Base-by-base conservation (phyloP, 2,113 vertebrate genomes). In the Pomatorhinus ruficollis region DNA sequence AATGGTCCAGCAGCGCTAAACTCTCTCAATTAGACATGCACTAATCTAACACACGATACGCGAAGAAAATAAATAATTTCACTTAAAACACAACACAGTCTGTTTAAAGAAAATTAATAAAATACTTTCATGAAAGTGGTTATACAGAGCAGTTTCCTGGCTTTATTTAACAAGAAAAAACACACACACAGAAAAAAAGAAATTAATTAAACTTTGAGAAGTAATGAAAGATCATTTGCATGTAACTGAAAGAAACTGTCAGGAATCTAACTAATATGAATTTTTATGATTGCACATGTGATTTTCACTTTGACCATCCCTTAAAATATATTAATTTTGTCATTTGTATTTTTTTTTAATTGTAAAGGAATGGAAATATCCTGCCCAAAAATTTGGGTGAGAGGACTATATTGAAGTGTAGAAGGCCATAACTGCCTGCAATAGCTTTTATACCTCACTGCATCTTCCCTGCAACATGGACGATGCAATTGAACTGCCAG, bases 181-280 rank as follows among this genome's bases (percentile, higher is more conserved):
- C 1, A 12, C 5, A 27, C 24, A 49, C 21, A 23, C 19, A 31
- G 50, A 37, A 33, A 2, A 1, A 33, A 2, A 1, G 0, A 37
- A 89, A 77, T 35, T 31, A 66, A 78, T 69, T 44, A 59, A 87
- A 71, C 6, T 49, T 27, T 64, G 45, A 76, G 19, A 82, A 50
- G 35, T 15, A 63, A 50, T 25, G 10, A 25, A 72, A 52, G 18
- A 59, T 30, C 20, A 44, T 22, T 71, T 79, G 10, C 16, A 30
- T 10, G 7, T 4, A 53, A 54, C 20, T 24, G 39, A 90, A 77
- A 81, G 31, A 12, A 72, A 59, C 8, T 25, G 5, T 9, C 45
- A 59, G 4, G 11, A 83, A 71, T 50, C n/a, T 28, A 65, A 76
- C 4, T 39, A 35, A 25, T 11, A 53, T 2, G 9, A 57, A 74